Percentiles rank a stretch among this genome's conserved stretches.
Conservation (phyloP, 2,888 invertebrate genomes). For the Gnatocerus cornutus region DNA sequence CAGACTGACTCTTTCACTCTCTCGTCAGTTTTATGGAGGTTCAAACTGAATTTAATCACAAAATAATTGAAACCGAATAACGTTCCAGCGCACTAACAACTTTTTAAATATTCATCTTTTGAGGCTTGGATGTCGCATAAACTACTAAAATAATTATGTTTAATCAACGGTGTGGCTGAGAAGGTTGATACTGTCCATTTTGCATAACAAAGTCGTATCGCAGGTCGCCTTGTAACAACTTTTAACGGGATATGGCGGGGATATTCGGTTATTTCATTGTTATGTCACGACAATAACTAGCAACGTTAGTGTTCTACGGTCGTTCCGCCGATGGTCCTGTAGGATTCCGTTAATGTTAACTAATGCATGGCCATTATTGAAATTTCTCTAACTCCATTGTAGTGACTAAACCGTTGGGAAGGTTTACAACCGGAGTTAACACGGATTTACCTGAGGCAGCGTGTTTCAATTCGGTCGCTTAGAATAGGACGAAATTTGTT, state of each 20-base stretch:
- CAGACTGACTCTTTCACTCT: constrained; percentile 1
- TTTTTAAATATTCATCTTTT: constrained; percentile 2
- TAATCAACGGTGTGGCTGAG: constrained; percentile 22
- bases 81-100: constrained; percentile 9
- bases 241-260: constrained; percentile 17
- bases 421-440: constrained; percentile 40
- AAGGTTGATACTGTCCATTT: background rate
- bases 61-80: constrained; percentile 22
- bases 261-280: constrained; percentile 48
- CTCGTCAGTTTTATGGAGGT: background rate
- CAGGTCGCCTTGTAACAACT: constrained; percentile 10
- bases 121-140: background rate
- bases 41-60: constrained; percentile 19
- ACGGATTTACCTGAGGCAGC: constrained; percentile 43
- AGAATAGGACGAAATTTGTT: constrained; percentile 9
- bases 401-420: constrained; percentile 30
- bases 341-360: constrained; percentile 52
- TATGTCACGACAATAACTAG: constrained; percentile 45
- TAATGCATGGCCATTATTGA: constrained; percentile 51
- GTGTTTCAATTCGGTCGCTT: constrained; percentile 16
- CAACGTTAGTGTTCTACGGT: constrained; percentile 45
- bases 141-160: constrained; percentile 21
- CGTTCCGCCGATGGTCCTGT: constrained; percentile 44
- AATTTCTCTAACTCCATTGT: constrained; percentile 47
- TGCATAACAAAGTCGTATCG: constrained; percentile 21